A percentile compares a stretch with the other conserved stretches of the same genome.
These are phyloP conservation scores for Myrmophylax atrothorax DNA, from an alignment of 2,113 vertebrate genomes.

Conservation along the genomic window DNA sequence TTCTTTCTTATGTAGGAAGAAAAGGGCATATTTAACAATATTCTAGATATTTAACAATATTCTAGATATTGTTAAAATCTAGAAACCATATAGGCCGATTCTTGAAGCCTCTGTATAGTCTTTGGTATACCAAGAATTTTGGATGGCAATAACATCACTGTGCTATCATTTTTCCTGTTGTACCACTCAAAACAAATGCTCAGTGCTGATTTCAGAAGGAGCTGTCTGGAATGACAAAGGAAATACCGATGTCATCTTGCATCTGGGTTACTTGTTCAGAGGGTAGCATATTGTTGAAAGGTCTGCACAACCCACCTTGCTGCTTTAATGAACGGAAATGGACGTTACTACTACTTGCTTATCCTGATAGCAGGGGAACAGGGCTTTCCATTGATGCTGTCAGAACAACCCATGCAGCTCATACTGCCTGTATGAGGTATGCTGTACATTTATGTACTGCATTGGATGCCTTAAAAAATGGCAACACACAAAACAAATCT, in stretches of 20 bases:
- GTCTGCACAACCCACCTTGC: background rate
- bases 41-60: no score
- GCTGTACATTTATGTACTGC: background rate
- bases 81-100: background rate
- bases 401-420: background rate
- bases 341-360: background rate
- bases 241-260: background rate
- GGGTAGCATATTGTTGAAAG: background rate
- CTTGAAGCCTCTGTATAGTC: background rate
- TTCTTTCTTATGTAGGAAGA: background rate
- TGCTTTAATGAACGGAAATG: background rate
- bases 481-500: background rate
- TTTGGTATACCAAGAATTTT: background rate
- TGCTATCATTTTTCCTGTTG: background rate
- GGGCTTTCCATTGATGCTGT: background rate
- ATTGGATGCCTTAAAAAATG: background rate
- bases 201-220: background rate
- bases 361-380: background rate
- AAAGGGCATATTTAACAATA: background rate
- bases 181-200: background rate
- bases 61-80: background rate
- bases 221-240: background rate
- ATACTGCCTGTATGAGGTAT: background rate
- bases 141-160: background rate
- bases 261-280: background rate